These are phyloP conservation scores for Salarias fasciatus DNA, from an alignment of 2,797 vertebrate species.

Conservation along the genomic window DNA sequence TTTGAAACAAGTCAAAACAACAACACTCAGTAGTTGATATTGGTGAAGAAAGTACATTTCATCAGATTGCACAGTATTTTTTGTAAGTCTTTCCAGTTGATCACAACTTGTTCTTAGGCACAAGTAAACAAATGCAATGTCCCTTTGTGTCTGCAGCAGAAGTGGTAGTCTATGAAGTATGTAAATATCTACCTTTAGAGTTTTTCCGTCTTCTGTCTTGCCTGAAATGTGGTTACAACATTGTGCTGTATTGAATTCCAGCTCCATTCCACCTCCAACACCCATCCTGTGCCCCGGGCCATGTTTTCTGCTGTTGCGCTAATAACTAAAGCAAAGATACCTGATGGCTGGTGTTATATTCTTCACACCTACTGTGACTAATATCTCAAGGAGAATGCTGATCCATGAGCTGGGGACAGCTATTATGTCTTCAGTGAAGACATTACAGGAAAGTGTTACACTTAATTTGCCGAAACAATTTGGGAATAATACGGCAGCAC, in stretches of 20 bases:
- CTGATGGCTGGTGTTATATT: constrained; percentile 53
- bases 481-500: background rate
- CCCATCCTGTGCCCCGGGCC: constrained; percentile 69
- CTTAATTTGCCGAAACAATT: too few species aligned
- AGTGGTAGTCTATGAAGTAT: constrained; percentile 22
- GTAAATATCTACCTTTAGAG: constrained; percentile 20
- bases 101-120: background rate
- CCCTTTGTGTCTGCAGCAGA: constrained; percentile 5
- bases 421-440: background rate
- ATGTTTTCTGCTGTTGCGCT: constrained; percentile 57
- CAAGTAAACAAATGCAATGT: background rate
- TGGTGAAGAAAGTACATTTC: background rate
- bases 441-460: too few species aligned
- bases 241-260: constrained; percentile 64
- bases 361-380: background rate
- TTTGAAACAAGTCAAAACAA: background rate
- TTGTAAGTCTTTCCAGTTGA: background rate
- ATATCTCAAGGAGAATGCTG: background rate
- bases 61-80: background rate
- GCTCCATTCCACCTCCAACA: constrained; percentile 47
- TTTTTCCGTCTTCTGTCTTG: constrained; percentile 42
- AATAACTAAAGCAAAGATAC: constrained; percentile 49
- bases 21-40: background rate
- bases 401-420: background rate
- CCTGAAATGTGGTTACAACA: constrained; percentile 57